A percentile compares a stretch with the other conserved stretches of the same genome.
phyloP scores from a whole-genome alignment of 2,888 invertebrate genomes.

The Scaptomyza tumidula region DNA sequence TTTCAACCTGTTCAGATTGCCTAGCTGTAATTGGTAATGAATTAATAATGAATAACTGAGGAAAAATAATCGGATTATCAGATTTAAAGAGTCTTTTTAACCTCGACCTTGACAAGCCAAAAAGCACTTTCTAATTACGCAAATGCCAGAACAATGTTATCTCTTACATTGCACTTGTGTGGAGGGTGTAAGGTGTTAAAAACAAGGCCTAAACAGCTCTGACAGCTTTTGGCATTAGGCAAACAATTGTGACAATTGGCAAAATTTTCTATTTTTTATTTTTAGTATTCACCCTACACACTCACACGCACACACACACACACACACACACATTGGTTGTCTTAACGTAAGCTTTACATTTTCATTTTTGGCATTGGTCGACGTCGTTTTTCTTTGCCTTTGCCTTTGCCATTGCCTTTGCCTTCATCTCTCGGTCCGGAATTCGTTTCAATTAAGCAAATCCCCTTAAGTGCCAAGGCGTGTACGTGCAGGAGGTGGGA shows the following conservation, averaged over 20 bases:
- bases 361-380: constrained; percentile 52
- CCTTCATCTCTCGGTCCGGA: constrained; percentile 46
- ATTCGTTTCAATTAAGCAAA: constrained; percentile 81
- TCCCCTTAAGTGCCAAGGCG: constrained; percentile 80
- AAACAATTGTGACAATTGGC: constrained; percentile 51
- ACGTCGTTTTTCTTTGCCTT: constrained; percentile 38
- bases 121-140: constrained; percentile 61
- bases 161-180: not conserved
- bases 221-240: constrained; percentile 60
- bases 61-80: not conserved
- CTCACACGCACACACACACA: not conserved
- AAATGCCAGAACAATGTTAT: constrained; percentile 59
- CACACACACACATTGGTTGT: constrained; percentile 22
- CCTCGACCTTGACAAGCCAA: constrained; percentile 32
- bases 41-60: constrained; percentile 18
- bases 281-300: constrained; percentile 1
- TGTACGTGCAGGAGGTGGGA: constrained; percentile 56
- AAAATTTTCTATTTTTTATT: constrained; percentile 49
- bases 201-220: constrained; percentile 23
- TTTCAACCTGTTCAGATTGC: not conserved
- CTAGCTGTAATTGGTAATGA: constrained; percentile 5
- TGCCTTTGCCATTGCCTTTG: constrained; percentile 38
- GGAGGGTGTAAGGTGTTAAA: constrained; percentile 5
- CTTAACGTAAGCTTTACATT: constrained; percentile 51
- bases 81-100: constrained; percentile 2